Evolutionary conservation across 2,888 invertebrate species (phyloP), one percentile per base, ranked within the genome.

Genomic region (Torymus auratus): DNA sequence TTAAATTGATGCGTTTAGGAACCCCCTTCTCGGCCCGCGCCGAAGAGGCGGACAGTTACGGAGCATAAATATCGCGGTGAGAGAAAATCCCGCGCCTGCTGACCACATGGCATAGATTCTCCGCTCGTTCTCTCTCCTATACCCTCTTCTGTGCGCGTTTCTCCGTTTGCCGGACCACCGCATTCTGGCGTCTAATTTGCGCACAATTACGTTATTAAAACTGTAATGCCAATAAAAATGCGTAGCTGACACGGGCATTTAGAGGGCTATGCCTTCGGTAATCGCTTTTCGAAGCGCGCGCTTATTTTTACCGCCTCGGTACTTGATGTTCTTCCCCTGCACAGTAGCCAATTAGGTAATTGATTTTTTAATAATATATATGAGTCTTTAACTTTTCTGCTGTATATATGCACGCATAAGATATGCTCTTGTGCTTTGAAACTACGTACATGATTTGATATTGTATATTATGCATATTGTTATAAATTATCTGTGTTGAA

Each of bases 1-100:
- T 83, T 88, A 89, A 90, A 91, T 89, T 88, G 89, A 90, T 91
- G 91, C 89, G 88, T 89, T 90, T 90, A 90, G 88, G 86, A 89
- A 87, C 88, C 89, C 88, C 88, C 88, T 86, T 28, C 28, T 28
- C 85, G 87, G 86, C 85, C 86, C 86, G 23, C 20, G 23, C 75
- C 11, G 62, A 85, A 88, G 86, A 88, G 89, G 90, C 90, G 91
- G 91, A 91, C 90, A 90, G 88, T 88, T 89, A 89, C 86, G 78
- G 84, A 84, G 86, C 89, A 90, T 91, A 90, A 91, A 91, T 91
- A 90, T 90, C 88, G 78, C 81, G 80, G 82, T 78, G 80, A 83
- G 82, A 82, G 81, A 84, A 82, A 83, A 79, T 75, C 82, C 15
- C 12, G 76, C 52, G 84, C 69, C 68, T 74, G 82, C 86, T 87